Percentiles rank a stretch among this genome's conserved stretches.
Conservation (phyloP, 2,888 invertebrate genomes). For the Isoperla grammatica region DNA sequence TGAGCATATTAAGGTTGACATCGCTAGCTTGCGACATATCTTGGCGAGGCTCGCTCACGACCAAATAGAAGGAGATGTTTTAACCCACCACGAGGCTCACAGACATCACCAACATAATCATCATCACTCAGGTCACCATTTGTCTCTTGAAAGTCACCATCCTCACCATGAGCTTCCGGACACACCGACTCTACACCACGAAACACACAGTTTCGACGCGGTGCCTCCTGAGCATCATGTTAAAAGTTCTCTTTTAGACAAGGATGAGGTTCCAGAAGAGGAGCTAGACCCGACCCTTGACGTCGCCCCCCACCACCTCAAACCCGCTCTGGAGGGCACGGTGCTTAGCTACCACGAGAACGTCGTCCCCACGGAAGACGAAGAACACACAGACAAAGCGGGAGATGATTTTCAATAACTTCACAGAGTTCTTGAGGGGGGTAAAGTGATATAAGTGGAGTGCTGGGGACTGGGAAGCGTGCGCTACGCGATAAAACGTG, state of each 20-base stretch:
- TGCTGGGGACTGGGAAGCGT: no score
- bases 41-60: constrained; percentile 28
- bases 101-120: constrained; percentile 17
- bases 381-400: constrained; percentile 8
- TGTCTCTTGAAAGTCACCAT: background rate
- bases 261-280: background rate
- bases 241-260: no score
- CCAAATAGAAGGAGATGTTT: background rate
- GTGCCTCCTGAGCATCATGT: background rate
- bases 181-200: background rate
- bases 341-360: constrained; percentile 44
- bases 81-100: constrained; percentile 6
- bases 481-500: no score
- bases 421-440: no score
- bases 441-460: no score
- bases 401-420: constrained; percentile 10
- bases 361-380: constrained; percentile 5
- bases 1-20: constrained; percentile 32
- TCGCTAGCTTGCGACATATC: constrained; percentile 29
- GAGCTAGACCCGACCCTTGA: constrained; percentile 45
- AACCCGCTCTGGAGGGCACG: constrained; percentile 55
- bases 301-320: constrained; percentile 53
- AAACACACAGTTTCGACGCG: background rate
- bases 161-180: constrained; percentile 11
- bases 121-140: background rate